These are phyloP conservation scores for Arion vulgaris DNA, from an alignment of 1,140 invertebrate species.

Conservation along the genomic window DNA sequence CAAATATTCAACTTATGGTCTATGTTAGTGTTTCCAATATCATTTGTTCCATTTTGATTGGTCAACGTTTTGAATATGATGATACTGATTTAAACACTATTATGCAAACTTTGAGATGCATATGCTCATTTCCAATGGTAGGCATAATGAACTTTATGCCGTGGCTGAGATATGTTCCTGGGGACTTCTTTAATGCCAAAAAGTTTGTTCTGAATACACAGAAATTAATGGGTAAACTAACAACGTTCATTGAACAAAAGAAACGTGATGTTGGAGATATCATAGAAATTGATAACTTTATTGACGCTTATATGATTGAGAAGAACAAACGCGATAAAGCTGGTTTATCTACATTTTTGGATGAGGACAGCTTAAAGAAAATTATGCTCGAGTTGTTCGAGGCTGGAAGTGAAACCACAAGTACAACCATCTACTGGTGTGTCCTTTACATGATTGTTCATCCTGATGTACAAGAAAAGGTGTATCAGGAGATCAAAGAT, in stretches of 20 bases:
- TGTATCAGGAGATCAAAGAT: constrained; percentile 84
- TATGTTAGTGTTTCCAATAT: too few species aligned
- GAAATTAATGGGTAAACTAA: neutral
- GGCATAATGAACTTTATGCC: neutral
- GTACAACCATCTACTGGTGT: constrained; percentile 77
- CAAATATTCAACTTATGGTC: too few species aligned
- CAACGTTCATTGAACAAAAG: neutral
- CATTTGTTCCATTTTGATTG: too few species aligned
- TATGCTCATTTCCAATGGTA: too few species aligned
- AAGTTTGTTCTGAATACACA: too few species aligned
- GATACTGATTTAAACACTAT: too few species aligned
- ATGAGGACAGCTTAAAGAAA: constrained; percentile 38
- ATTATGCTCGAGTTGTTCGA: constrained; percentile 80
- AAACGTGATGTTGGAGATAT: too few species aligned
- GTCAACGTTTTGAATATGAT: too few species aligned
- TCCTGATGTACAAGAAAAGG: constrained; percentile 72
- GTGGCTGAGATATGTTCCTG: neutral
- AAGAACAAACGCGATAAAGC: too few species aligned
- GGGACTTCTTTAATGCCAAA: neutral
- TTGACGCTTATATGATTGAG: neutral
- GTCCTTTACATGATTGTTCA: constrained; percentile 84
- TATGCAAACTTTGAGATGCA: too few species aligned
- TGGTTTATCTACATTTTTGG: neutral
- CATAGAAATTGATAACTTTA: neutral
- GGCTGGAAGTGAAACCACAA: constrained; percentile 50